A percentile compares a stretch with the other conserved stretches of the same genome.
phyloP scores from a whole-genome alignment of 2,113 vertebrate genomes.

The Leptobrachium leishanense region DNA sequence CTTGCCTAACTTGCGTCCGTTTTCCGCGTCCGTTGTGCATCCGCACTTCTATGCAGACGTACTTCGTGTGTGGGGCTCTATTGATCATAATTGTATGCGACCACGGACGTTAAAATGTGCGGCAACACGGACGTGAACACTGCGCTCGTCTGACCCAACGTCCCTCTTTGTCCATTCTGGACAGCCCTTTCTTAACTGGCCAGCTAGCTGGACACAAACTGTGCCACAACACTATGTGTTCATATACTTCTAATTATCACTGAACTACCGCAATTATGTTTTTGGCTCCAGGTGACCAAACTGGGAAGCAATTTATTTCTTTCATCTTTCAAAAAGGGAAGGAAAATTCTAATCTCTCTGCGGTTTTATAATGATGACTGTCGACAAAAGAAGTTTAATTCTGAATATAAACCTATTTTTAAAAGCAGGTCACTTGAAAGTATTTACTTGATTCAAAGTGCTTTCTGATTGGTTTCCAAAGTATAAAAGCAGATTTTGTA shows the following conservation, averaged over 20 bases:
- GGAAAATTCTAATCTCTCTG: not conserved
- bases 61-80: no score
- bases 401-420: slow-evolving; percentile 9
- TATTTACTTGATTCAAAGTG: not conserved
- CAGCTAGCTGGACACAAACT: not conserved
- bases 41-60: no score
- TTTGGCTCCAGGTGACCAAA: slow-evolving; percentile 38
- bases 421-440: slow-evolving; percentile 28
- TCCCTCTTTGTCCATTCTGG: no score
- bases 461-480: slow-evolving; percentile 16
- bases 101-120: no score
- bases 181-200: no score
- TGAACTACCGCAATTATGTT: slow-evolving; percentile 24
- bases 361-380: slow-evolving; percentile 4
- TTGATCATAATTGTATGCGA: no score
- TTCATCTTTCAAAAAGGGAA: slow-evolving; percentile 9
- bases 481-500: slow-evolving; percentile 19
- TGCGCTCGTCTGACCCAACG: no score
- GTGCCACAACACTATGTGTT: slow-evolving; percentile 2
- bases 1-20: no score
- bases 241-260: slow-evolving; percentile 36
- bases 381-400: slow-evolving; percentile 21
- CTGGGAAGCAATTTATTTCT: slow-evolving; percentile 19
- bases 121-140: no score
- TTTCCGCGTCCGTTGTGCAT: no score